Conservation (phyloP, 2,888 invertebrate species). For the Leucania comma region DNA sequence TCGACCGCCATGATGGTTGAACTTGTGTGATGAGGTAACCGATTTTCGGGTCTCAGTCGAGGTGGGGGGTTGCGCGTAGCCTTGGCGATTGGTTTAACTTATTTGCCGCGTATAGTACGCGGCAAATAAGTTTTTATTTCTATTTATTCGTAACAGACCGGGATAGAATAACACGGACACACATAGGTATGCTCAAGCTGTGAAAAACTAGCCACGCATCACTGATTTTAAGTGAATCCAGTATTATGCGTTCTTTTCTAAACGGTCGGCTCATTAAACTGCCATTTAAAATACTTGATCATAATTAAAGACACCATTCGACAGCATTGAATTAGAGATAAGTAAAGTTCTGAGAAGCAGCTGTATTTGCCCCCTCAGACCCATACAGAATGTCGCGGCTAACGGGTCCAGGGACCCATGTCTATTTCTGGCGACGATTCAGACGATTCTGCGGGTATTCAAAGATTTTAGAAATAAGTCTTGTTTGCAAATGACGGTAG, state of each 20-base stretch:
- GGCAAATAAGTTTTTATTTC: too few relatives aligned
- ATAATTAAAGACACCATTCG: constrained; percentile 40
- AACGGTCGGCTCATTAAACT: neutral
- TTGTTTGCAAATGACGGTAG: constrained; percentile 24
- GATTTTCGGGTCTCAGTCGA: too few relatives aligned
- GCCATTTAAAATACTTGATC: constrained; percentile 14
- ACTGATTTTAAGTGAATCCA: neutral
- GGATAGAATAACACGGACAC: too few relatives aligned
- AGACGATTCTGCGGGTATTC: constrained; percentile 2
- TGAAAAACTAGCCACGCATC: neutral
- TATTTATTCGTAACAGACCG: neutral
- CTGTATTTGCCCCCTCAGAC: constrained; percentile 3
- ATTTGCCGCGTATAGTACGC: too few relatives aligned
- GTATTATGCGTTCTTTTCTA: constrained; percentile 1
- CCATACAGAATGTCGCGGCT: constrained; percentile 13
- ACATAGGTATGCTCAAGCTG: neutral
- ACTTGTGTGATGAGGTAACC: too few relatives aligned
- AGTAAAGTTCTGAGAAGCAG: constrained; percentile 35
- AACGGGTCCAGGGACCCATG: neutral
- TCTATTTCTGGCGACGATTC: constrained; percentile 17
- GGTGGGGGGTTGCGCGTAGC: too few relatives aligned
- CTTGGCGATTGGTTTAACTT: too few relatives aligned
- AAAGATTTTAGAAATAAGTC: constrained; percentile 2
- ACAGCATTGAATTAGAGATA: constrained; percentile 24
- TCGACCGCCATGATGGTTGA: too few relatives aligned